These are phyloP conservation scores for Actinopyga echinites DNA, from an alignment of 53 echinoderm and acorn worm genomes.

Conservation along the genomic window DNA sequence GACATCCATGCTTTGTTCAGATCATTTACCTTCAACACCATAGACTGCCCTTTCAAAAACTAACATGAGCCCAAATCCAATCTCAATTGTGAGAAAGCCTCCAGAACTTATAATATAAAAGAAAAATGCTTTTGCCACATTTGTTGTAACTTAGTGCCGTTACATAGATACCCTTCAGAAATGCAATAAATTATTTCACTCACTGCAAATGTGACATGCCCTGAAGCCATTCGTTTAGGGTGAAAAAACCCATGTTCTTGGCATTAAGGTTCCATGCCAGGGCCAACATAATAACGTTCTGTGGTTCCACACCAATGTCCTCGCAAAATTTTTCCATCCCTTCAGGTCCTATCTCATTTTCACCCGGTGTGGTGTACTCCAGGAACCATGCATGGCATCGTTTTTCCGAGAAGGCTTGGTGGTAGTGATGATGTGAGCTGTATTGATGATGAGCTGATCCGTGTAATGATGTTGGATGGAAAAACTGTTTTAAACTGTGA, in stretches of 20 bases:
- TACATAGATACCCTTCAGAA: too few relatives aligned
- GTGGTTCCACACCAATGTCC: slow-evolving; percentile 96
- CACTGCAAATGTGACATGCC: slow-evolving; percentile 98
- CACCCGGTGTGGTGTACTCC: slow-evolving; percentile 69
- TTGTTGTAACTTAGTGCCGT: too few relatives aligned
- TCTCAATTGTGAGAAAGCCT: too few relatives aligned
- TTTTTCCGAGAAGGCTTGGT: slow-evolving; percentile 75
- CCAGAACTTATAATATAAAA: too few relatives aligned
- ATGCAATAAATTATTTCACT: slow-evolving; percentile 24
- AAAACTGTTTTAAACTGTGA: slow-evolving; percentile 10
- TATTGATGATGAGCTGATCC: slow-evolving; percentile 39
- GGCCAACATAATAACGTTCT: slow-evolving; percentile 97
- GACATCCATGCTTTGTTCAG: too few relatives aligned
- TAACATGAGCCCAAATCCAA: too few relatives aligned
- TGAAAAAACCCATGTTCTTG: slow-evolving; percentile 96
- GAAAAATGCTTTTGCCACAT: too few relatives aligned
- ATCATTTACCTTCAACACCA: too few relatives aligned
- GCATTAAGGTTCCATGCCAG: slow-evolving; percentile 96
- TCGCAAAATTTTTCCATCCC: slow-evolving; percentile 99
- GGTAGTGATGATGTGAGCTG: slow-evolving; percentile 48
- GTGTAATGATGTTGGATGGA: slow-evolving; percentile 23
- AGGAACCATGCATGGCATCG: slow-evolving; percentile 86
- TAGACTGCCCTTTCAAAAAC: too few relatives aligned
- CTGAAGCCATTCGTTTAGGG: slow-evolving; percentile 87
- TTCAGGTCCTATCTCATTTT: slow-evolving; percentile 74